Conservation (phyloP, 2,113 vertebrate species). For the Scopus umbretta region DNA sequence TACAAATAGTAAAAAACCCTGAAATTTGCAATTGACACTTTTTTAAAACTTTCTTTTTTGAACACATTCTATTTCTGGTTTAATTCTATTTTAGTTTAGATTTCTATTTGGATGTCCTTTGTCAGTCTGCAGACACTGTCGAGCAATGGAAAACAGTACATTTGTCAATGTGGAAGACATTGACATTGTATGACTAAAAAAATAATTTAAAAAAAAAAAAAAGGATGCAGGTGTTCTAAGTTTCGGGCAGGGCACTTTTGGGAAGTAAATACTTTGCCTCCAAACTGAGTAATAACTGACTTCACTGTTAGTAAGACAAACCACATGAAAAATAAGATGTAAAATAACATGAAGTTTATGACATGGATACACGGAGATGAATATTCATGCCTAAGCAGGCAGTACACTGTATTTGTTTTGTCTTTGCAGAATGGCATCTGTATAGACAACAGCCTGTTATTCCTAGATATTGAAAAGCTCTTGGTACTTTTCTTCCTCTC, state of each 20-base stretch:
- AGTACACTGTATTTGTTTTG: not conserved
- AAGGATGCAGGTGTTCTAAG: not conserved
- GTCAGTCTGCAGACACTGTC: not conserved
- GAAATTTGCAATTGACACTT: not conserved
- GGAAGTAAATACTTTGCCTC: not conserved
- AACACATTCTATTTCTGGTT: not conserved
- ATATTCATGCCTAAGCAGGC: not conserved
- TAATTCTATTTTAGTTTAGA: constrained; percentile 3
- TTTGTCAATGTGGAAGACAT: not conserved
- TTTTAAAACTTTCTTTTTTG: not conserved
- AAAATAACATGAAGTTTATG: not conserved
- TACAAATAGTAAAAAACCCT: constrained; percentile 43
- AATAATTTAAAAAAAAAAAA: no score
- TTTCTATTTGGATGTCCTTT: not conserved
- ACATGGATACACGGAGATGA: not conserved
- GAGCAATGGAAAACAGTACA: not conserved
- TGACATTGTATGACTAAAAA: not conserved
- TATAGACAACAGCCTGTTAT: not conserved
- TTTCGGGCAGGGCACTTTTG: not conserved
- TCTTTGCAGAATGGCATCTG: not conserved
- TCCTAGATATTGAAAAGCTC: not conserved
- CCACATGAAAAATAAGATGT: not conserved
- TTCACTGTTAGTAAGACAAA: not conserved
- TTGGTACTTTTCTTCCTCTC: not conserved
- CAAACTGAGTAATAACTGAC: not conserved